Evolutionary conservation across 2,888 invertebrate genomes (phyloP), one percentile per base, ranked within the genome.

Genomic region (Linnaemya vulpina): DNA sequence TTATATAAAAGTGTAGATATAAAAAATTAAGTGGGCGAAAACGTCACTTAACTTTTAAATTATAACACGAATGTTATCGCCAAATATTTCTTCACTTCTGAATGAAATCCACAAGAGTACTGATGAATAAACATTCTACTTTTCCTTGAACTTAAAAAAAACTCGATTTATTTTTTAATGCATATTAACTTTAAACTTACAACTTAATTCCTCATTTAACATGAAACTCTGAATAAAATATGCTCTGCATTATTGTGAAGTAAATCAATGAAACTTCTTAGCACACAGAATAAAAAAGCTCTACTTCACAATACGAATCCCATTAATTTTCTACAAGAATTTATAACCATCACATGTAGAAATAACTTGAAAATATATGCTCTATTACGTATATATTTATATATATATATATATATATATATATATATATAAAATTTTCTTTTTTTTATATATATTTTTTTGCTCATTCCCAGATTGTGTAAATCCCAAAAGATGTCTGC

Each of bases 271-370:
- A 17, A 13, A 68, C 35, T 20, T 68, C 9, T 13, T 17, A 35
- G 35, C 20, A 35, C 35, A 20, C 20, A 51, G n/a, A n/a, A n/a
- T n/a, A n/a, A 17, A 35, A 25, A 53, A 5, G 9, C 11, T 9
- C 13, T 13, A 25, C 13, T 43, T 75, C 10, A 10, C 25, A 9
- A 43, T 55, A 30, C 13, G 30, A 49, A 51, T 76, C 30, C 46
- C n/a, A 55, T 76, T 76, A 67, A 67, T 55, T 67, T 55, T 67
- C 65, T 76, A 55, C n/a, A 17, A 20, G 20, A 65, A 65, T 43
- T 65, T 65, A 65, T 67, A 20, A 11, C 13, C 46, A 55, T 43
- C 35, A 13, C 20, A 43, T 43, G 20, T 20, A 51, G 11, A 35
- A 68, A 49, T 30, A 71, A 70, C 4, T 30, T 71, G 40, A 22